Evolutionary conservation across 1,140 invertebrate genomes (phyloP).

Genomic region (Philotrypesis tridentata): DNA sequence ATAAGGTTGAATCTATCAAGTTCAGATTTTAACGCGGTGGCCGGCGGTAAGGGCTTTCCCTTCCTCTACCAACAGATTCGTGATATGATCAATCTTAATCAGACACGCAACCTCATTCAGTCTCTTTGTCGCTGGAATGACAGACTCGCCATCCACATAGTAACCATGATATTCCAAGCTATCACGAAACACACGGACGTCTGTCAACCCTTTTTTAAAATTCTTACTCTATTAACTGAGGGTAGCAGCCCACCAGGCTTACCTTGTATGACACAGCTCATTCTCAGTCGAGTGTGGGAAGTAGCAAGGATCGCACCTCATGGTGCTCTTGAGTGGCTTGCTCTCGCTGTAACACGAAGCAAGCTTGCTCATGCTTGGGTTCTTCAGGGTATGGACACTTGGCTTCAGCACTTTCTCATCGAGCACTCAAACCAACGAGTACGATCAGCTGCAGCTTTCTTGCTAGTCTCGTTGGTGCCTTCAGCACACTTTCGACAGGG

Average conservation of each 20-base stretch:
- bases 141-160: slow-evolving; percentile 86
- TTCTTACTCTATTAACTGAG: slow-evolving; percentile 87
- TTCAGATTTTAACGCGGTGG: slow-evolving; percentile 86
- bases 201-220: slow-evolving; percentile 93
- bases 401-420: slow-evolving; percentile 92
- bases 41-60: slow-evolving; percentile 92
- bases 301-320: slow-evolving; percentile 92
- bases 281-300: slow-evolving; percentile 91
- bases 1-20: slow-evolving; percentile 82
- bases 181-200: slow-evolving; percentile 92
- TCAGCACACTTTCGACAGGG: slow-evolving; percentile 91
- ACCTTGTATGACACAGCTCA: slow-evolving; percentile 91
- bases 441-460: slow-evolving; percentile 87
- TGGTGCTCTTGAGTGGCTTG: slow-evolving; percentile 93
- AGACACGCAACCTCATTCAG: slow-evolving; percentile 93
- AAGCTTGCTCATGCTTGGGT: slow-evolving; percentile 93
- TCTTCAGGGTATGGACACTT: slow-evolving; percentile 87
- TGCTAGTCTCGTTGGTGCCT: slow-evolving; percentile 91
- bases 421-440: slow-evolving; percentile 90
- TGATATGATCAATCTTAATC: slow-evolving; percentile 92
- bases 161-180: slow-evolving; percentile 91
- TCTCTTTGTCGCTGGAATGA: slow-evolving; percentile 94
- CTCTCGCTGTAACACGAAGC: slow-evolving; percentile 86
- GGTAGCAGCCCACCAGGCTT: slow-evolving; percentile 84
- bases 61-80: slow-evolving; percentile 96